These are phyloP conservation scores for Toxotes lorentzi DNA, from an alignment of 2,797 vertebrate genomes.

Conservation along the genomic window DNA sequence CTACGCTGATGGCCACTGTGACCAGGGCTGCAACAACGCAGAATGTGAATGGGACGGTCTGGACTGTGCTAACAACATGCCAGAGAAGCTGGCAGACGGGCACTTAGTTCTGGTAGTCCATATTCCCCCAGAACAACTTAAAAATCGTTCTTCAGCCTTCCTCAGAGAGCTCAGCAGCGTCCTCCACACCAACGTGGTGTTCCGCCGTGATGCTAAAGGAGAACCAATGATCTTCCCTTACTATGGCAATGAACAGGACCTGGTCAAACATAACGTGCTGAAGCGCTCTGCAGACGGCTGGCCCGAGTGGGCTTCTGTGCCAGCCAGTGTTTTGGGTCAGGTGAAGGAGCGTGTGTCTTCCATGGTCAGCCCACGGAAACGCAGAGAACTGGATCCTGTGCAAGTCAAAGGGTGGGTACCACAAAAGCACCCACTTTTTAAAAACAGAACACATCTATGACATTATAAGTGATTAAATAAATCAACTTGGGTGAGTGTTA, in stretches of 20 bases:
- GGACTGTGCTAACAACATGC: conserved; percentile 95
- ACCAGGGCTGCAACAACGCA: conserved; percentile 97
- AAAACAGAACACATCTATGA: background rate
- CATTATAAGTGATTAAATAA: background rate
- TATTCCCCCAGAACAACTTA: conserved; percentile 91
- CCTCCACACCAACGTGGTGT: conserved; percentile 97
- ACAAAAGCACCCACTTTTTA: background rate
- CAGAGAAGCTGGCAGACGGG: conserved; percentile 93
- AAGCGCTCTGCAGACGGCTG: conserved; percentile 89
- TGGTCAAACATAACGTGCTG: conserved; percentile 92
- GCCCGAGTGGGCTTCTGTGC: conserved; percentile 85
- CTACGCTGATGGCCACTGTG: conserved; percentile 96
- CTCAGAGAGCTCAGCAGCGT: conserved; percentile 95
- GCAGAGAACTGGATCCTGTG: conserved; percentile 91
- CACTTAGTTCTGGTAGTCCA: conserved; percentile 95
- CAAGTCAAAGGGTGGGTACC: conserved; percentile 87
- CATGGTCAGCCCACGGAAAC: conserved; percentile 82
- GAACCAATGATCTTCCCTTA: conserved; percentile 96
- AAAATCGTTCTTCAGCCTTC: conserved; percentile 93
- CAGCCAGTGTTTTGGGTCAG: conserved; percentile 83
- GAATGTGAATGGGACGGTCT: conserved; percentile 99
- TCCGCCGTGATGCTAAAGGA: conserved; percentile 90
- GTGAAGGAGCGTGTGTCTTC: conserved; percentile 85
- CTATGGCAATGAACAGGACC: conserved; percentile 94
- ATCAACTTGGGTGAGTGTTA: background rate